Base-by-base conservation (phyloP, 2,888 invertebrate species). In the Dinocampus coccinellae region DNA sequence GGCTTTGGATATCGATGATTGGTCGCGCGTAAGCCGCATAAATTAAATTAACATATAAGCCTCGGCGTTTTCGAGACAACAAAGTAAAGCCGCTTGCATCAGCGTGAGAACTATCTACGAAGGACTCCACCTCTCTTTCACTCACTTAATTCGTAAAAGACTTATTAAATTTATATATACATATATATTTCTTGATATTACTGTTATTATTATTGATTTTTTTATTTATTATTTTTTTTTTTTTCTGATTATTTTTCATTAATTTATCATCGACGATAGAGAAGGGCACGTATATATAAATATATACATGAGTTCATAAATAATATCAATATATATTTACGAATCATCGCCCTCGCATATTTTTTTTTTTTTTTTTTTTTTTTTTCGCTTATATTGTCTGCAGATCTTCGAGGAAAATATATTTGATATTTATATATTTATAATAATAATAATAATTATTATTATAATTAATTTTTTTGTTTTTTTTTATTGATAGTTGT, bases 11-110 rank as follows among this genome's bases (percentile, higher is more conserved):
- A 68, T 68, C 60, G 67, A 68, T 68, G 60, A 68, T 68, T 68
- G 47, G 67, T 60, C 67, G 74, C 77, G 65, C 77, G 72, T 72
- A 76, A 74, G 76, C 70, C 78, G 79, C 80, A 84, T 83, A 82
- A 81, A 84, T 84, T 81, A 81, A 81, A 84, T 84, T 83, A 83
- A 77, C 83, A 83, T 84, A 84, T 47, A 81, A 77, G 57, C 57
- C 79, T 78, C 74, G 76, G 62, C 69, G 69, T 73, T 64, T 62
- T 55, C 63, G 26, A 66, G 66, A 76, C 77, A 78, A 81, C 82
- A 83, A 84, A 83, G 82, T 80, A 76, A 65, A 74, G 81, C 83
- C 82, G 83, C 82, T 62, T 55, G 67, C 67, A 47, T 58, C 80
- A 79, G 76, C 83, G 80, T 80, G 80, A 78, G 81, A 82, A 52